Evolutionary conservation across 1,140 invertebrate genomes (phyloP), one percentile per base, ranked within the genome.

Genomic region (Anastatus disparis): DNA sequence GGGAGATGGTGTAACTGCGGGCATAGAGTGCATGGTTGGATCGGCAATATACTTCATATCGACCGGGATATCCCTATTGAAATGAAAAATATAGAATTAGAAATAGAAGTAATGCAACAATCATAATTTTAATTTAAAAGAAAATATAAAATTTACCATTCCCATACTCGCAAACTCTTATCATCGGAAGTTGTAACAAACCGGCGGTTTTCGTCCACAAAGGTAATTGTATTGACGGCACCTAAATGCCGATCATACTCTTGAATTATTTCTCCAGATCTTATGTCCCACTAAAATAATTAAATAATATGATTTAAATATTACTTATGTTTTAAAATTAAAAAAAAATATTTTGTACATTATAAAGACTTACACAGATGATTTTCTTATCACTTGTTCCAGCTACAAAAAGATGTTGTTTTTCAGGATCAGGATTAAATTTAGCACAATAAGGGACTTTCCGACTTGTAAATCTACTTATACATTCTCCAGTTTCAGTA

Each of bases 11-110:
- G 96, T 96, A 0, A 99, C 97, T 1, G 96, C 93, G 0, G 98
- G 98, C 93, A 99, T 98, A 6, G 97, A 99, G 87, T 99, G 98
- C 96, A 99, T 98, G 2, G 94, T 93, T 2, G 98, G 97, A 87
- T 99, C 98, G n/a, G 98, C 97, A 77, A 99, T 99, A 81, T 99
- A 99, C 84, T 99, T 99, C 93, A 99, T 99, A 84, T 99, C 98
- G 3, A 99, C 98, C 0, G 98, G 98, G 82, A 99, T 98, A 83
- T 99, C 97, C 93, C 93, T 95, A 78, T 71, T 75, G 74, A 80
- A 74, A 80, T 69, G 65, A 70, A 10, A 67, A 64, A 40, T 29
- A 53, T 9, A 59, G 9, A 66, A 65, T 38, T 13, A 15, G 9
- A 55, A 59, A 12, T 56, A 63, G 4, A 44, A 38, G 42, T 55